A percentile compares a stretch with the other conserved stretches of the same genome.
Evolutionary conservation across 1,140 invertebrate genomes (phyloP).

Genomic region (Drosophila mojavensis): DNA sequence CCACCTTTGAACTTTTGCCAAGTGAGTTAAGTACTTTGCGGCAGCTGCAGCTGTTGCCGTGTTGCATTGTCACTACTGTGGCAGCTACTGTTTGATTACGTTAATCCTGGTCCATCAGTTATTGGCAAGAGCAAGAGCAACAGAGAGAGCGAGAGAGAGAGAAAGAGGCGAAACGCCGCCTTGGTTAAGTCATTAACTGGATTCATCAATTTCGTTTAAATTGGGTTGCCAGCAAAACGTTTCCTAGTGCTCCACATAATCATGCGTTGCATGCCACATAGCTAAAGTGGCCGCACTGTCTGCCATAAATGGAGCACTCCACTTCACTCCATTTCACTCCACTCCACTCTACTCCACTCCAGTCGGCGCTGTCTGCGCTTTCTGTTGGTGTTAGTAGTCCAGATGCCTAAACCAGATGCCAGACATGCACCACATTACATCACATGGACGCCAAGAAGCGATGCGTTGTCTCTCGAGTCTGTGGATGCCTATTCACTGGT

Average conservation of each 20-base stretch:
- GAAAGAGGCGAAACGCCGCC: neutral
- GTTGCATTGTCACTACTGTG: slow-evolving; percentile 29
- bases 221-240: slow-evolving; percentile 29
- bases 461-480: slow-evolving; percentile 55
- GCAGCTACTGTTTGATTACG: slow-evolving; percentile 36
- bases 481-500: slow-evolving; percentile 49
- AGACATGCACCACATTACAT: slow-evolving; percentile 63
- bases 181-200: slow-evolving; percentile 25
- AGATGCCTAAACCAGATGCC: slow-evolving; percentile 31
- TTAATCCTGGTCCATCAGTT: slow-evolving; percentile 16
- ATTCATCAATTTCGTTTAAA: slow-evolving; percentile 22
- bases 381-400: slow-evolving; percentile 13
- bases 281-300: slow-evolving; percentile 45
- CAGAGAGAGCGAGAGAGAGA: too few relatives aligned
- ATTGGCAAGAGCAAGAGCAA: neutral
- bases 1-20: slow-evolving; percentile 39
- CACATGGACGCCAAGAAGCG: slow-evolving; percentile 54
- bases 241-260: slow-evolving; percentile 79
- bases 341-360: neutral
- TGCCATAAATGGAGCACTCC: slow-evolving; percentile 73
- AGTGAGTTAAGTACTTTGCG: slow-evolving; percentile 41
- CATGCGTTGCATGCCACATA: slow-evolving; percentile 53
- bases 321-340: neutral
- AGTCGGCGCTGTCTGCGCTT: neutral
- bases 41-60: slow-evolving; percentile 26